Base-by-base conservation (phyloP, 1,140 invertebrate genomes). In the Aphaenogaster floridana region DNA sequence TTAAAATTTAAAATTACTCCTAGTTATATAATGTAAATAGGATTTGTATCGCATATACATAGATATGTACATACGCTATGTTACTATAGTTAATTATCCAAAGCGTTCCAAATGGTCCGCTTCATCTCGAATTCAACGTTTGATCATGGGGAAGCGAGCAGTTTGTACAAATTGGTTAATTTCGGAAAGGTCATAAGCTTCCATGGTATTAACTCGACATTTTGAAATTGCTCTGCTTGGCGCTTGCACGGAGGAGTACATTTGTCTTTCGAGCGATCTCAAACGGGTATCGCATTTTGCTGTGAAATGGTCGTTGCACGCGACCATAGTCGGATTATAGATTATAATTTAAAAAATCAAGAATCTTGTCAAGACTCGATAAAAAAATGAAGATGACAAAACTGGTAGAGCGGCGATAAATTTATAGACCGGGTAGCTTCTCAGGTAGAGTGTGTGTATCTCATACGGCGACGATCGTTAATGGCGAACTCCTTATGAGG, bases 311-410 rank as follows among this genome's bases (percentile, higher is more conserved):
- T 88, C 52, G 79, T 79, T 64, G 52, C 52, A 7, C 64, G 59
- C 69, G 86, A 39, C 42, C 34, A 17, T 59, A 61, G 42, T 63
- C 64, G 21, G 63, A 66, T 63, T 89, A 84, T 85, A 89, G 88
- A 28, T 28, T 28, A 28, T 28, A 28, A 28, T 28, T 89, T 84
- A 85, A 93, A 94, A 52, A 74, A 13, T 34, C 28, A 34, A 50
- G 91, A 93, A 90, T 92, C 90, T 93, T 80, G 86, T 92, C 90
- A 90, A 90, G 88, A 84, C 36, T 91, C 89, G 91, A 93, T 93
- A 93, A 93, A 28, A 28, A 28, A 28, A 93, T 88, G 91, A 90
- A 86, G 89, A 90, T 94, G 93, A 93, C 92, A 93, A 94, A 94
- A 93, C 93, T 93, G 91, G 92, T 88, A 86, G 90, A 90, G 88